phyloP scores from a whole-genome alignment of 2,888 invertebrate species.

The Salticus scenicus region DNA sequence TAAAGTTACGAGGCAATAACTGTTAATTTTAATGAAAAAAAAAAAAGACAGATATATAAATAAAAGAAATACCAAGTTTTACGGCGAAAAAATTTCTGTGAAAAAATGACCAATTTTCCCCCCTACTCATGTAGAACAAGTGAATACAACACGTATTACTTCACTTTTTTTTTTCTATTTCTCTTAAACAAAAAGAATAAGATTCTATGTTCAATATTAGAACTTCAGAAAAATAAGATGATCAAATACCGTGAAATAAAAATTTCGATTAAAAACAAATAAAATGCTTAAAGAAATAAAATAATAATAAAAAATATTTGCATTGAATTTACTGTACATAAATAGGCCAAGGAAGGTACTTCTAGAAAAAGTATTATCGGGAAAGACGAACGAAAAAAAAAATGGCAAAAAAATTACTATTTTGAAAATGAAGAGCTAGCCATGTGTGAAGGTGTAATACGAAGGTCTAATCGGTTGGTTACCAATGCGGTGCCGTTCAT shows the following conservation, averaged over 20 bases:
- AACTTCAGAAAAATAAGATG: neutral
- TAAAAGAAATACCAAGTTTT: neutral
- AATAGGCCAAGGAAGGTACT: conserved; percentile 13
- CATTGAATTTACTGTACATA: neutral
- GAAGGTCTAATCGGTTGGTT: conserved; percentile 30
- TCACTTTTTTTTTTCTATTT: neutral
- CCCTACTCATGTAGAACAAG: neutral
- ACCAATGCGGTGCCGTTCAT: conserved; percentile 19
- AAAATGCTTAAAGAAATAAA: conserved; percentile 1
- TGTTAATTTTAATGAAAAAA: neutral
- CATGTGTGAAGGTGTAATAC: conserved; percentile 39
- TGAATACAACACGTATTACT: no score
- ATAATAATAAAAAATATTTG: neutral
- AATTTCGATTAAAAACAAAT: no score
- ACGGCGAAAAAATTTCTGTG: neutral
- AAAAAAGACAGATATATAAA: no score
- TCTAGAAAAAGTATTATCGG: neutral
- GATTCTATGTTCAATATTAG: neutral
- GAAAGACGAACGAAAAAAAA: neutral
- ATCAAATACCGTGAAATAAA: neutral
- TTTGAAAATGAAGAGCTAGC: neutral
- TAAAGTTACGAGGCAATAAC: neutral
- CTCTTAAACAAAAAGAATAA: neutral
- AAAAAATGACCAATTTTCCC: neutral
- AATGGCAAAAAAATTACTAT: neutral